Evolutionary conservation across 2,797 vertebrate genomes (phyloP).

Genomic region (Micrastur ruficollis): DNA sequence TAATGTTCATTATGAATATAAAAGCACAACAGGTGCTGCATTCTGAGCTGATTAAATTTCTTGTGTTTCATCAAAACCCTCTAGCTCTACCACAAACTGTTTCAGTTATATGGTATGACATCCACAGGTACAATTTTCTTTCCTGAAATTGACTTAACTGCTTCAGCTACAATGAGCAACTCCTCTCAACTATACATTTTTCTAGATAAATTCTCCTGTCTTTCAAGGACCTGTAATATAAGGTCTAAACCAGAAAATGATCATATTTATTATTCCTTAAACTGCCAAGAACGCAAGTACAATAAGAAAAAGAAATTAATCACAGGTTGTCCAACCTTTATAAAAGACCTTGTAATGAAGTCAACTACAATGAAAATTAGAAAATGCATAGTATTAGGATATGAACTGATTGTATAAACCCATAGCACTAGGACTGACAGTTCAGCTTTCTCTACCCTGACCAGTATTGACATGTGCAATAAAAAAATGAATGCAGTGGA

Average conservation of each 20-base stretch:
- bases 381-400: not conserved
- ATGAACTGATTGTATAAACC: not conserved
- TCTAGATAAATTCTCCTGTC: not conserved
- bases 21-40: not conserved
- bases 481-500: conserved; percentile 30
- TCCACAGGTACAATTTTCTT: not conserved
- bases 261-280: not conserved
- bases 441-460: not conserved
- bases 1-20: not conserved
- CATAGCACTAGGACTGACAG: not conserved
- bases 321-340: not conserved
- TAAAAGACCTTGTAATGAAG: not conserved
- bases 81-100: not conserved
- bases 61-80: not conserved
- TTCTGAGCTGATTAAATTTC: not conserved
- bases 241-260: not conserved
- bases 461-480: not conserved
- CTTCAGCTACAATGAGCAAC: not conserved
- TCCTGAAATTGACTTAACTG: not conserved
- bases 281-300: not conserved
- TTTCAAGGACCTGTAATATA: not conserved
- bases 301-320: not conserved
- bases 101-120: not conserved
- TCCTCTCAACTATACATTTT: not conserved
- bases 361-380: not conserved